Evolutionary conservation across 1,140 invertebrate genomes (phyloP), one percentile per base, ranked within the genome.

Genomic region (Drosophila rufa): DNA sequence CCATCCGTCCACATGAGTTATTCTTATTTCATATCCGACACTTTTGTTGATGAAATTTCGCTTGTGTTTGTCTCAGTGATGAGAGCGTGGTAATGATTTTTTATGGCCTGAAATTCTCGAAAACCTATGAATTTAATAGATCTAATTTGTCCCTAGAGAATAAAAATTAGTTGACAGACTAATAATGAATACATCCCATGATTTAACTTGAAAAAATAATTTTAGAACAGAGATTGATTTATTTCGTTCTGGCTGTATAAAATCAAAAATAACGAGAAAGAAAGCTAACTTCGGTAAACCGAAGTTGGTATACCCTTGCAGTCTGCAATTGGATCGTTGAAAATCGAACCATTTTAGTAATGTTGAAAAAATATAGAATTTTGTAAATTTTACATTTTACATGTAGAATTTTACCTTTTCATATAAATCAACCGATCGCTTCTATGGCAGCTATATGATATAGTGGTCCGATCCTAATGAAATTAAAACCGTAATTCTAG

Each of bases 11-110:
- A 33, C 27, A 40, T 59, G 45, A 59, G 45, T 25, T 59, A 70
- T 71, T 73, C 45, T 17, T 48, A 59, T 43, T 70, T 71, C 45
- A 70, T 50, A 22, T 58, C 38, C 19, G 53, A 73, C 69, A 70
- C 22, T 57, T 57, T 43, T 42, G 36, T 42, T 48, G 65, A 69
- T 19, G 33, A 48, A 68, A 56, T 47, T 70, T 56, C 33, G 48
- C 33, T 55, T 46, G 42, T 69, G 62, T 66, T 45, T 45, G n/a
- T 43, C 36, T 71, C n/a, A 22, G 7, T 56, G 38, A 47, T 33
- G 30, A 40, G 27, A 55, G 58, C 12, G 22, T 4, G 40, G 19
- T 71, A 47, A 71, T 69, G 40, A 71, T 69, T 47, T 69, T 69
- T 69, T 71, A 69, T 33, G 30, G 33, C 65, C 1, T 11, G n/a